Evolutionary conservation across 2,797 vertebrate species (phyloP).

Genomic region (Rhodeus uyekii): DNA sequence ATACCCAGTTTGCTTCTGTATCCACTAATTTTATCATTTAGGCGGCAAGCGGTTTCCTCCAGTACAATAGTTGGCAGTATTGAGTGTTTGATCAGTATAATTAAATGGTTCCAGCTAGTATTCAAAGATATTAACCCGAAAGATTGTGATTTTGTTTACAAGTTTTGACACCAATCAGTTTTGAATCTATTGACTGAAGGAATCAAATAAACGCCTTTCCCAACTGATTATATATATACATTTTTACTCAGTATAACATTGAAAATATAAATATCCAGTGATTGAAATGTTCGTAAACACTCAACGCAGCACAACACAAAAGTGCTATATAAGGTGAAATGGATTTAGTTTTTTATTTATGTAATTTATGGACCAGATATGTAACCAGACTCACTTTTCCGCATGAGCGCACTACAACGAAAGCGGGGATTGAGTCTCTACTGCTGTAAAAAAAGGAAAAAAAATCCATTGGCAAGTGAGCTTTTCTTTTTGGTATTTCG

Average conservation of each 20-base stretch:
- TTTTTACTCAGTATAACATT: neutral
- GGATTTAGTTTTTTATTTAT: conserved; percentile 67
- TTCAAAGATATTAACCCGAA: conserved; percentile 48
- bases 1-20: neutral
- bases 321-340: conserved; percentile 48
- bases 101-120: conserved; percentile 51
- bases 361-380: conserved; percentile 77
- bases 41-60: neutral
- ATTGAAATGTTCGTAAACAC: conserved; percentile 20
- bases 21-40: neutral
- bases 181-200: conserved; percentile 36
- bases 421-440: conserved; percentile 71
- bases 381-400: conserved; percentile 61
- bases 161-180: conserved; percentile 49
- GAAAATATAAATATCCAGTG: conserved; percentile 30
- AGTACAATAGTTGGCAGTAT: conserved; percentile 49
- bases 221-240: conserved; percentile 3
- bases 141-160: conserved; percentile 60
- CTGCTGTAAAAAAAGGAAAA: conserved; percentile 77
- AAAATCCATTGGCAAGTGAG: conserved; percentile 72
- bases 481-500: conserved; percentile 73
- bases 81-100: conserved; percentile 52
- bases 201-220: conserved; percentile 41
- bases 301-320: conserved; percentile 37
- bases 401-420: conserved; percentile 61